Evolutionary conservation across 2,888 invertebrate species (phyloP).

Genomic region (Cryptus viduatorius): DNA sequence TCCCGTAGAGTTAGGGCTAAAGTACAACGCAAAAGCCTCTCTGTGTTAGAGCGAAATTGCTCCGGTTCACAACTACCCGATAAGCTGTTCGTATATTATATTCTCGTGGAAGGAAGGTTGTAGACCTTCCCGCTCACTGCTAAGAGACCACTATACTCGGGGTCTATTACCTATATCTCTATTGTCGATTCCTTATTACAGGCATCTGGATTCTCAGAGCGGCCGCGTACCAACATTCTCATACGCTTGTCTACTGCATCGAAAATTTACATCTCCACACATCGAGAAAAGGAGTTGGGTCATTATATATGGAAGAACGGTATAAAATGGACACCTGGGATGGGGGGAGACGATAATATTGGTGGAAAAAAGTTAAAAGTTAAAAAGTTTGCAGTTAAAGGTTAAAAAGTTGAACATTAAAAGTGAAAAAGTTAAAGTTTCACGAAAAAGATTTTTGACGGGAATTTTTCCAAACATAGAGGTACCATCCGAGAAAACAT

Average conservation of each 20-base stretch:
- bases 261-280: background rate
- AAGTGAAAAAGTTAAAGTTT: too few relatives aligned
- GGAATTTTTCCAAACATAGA: too few relatives aligned
- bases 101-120: slow-evolving; percentile 46
- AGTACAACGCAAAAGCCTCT: slow-evolving; percentile 56
- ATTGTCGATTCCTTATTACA: slow-evolving; percentile 5
- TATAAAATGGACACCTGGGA: too few relatives aligned
- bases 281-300: background rate
- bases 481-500: too few relatives aligned
- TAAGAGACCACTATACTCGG: slow-evolving; percentile 13
- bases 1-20: slow-evolving; percentile 17
- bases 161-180: slow-evolving; percentile 38
- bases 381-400: too few relatives aligned
- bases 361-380: too few relatives aligned
- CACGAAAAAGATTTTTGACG: too few relatives aligned
- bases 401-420: too few relatives aligned
- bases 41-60: slow-evolving; percentile 58
- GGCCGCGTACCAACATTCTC: background rate
- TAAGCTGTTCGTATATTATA: slow-evolving; percentile 66
- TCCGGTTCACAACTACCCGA: slow-evolving; percentile 52
- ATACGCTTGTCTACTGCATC: background rate
- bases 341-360: too few relatives aligned
- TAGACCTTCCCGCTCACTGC: slow-evolving; percentile 20
- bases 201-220: background rate
- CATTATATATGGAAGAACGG: too few relatives aligned